Percentiles rank a stretch among this genome's conserved stretches.
Conservation (phyloP, 2,888 invertebrate species). For the Plagodis pulveraria region DNA sequence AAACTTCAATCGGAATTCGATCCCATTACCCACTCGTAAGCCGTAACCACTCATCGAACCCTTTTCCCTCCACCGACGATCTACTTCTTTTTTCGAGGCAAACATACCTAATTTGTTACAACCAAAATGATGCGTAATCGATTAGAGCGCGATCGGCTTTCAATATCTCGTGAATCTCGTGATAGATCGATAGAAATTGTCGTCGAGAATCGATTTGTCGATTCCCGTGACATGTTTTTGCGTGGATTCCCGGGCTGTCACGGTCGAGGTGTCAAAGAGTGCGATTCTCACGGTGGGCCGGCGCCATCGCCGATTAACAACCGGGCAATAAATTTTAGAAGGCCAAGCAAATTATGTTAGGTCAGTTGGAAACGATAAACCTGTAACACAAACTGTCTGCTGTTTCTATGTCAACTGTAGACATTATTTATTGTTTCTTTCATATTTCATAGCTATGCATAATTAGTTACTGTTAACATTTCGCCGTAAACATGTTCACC, state of each 20-base stretch:
- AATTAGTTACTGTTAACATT: too few species aligned
- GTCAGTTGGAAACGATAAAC: conserved; percentile 12
- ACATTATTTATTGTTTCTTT: too few species aligned
- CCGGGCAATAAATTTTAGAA: conserved; percentile 25
- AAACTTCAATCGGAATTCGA: conserved; percentile 8
- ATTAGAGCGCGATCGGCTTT: conserved; percentile 37
- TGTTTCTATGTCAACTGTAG: conserved; percentile 1
- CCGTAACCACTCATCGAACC: conserved; percentile 3
- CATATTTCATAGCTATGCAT: too few species aligned
- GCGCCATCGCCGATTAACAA: conserved; percentile 49
- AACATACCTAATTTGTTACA: conserved; percentile 41
- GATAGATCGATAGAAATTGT: conserved; percentile 59
- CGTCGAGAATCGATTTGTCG: conserved; percentile 72
- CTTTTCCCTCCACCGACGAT: conserved; percentile 6
- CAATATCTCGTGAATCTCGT: conserved; percentile 21
- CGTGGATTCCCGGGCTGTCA: conserved; percentile 56
- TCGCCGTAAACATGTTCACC: too few species aligned
- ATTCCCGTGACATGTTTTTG: conserved; percentile 72
- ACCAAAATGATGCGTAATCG: conserved; percentile 36
- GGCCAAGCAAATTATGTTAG: conserved; percentile 20
- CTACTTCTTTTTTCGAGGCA: conserved; percentile 29
- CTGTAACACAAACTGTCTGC: conserved; percentile 2
- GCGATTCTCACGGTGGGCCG: conserved; percentile 61
- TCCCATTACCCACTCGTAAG: conserved; percentile 24
- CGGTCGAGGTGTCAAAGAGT: conserved; percentile 62